Evolutionary conservation across 2,113 vertebrate species (phyloP).

Genomic region (Anoplopoma fimbria): DNA sequence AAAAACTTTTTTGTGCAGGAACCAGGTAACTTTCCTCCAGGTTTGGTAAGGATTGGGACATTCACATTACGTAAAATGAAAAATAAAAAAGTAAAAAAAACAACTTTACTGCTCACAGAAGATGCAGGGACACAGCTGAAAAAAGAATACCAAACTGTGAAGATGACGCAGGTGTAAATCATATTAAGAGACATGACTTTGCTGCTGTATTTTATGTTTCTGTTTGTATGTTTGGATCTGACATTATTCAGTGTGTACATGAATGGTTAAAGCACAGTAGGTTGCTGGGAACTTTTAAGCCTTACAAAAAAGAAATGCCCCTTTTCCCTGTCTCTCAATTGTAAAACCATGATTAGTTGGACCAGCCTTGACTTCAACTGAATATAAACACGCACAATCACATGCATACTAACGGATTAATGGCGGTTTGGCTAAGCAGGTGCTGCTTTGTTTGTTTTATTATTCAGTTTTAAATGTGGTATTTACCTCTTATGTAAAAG

Average conservation of each 20-base stretch:
- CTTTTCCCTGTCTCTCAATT: slow-evolving; percentile 12
- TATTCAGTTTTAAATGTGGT: slow-evolving; percentile 21
- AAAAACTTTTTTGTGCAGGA: no score
- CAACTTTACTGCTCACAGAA: background rate
- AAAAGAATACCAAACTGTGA: slow-evolving; percentile 5
- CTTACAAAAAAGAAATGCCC: slow-evolving; percentile 15
- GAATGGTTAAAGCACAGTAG: background rate
- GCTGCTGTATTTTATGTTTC: slow-evolving; percentile 3
- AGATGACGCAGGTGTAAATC: slow-evolving; percentile 22
- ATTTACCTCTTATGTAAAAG: slow-evolving; percentile 26
- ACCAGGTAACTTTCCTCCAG: background rate
- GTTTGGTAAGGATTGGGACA: slow-evolving; percentile 7
- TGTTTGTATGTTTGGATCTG: slow-evolving; percentile 23
- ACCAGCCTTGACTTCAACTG: slow-evolving; percentile 33
- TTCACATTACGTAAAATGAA: slow-evolving; percentile 3
- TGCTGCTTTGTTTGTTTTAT: slow-evolving; percentile 15
- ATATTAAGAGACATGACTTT: slow-evolving; percentile 18
- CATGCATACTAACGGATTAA: slow-evolving; percentile 29
- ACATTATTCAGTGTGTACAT: slow-evolving; percentile 13
- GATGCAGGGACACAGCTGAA: background rate
- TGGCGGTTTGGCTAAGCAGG: slow-evolving; percentile 2
- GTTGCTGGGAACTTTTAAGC: slow-evolving; percentile 23
- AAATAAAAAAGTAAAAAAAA: background rate
- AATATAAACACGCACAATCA: slow-evolving; percentile 26
- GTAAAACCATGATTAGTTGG: slow-evolving; percentile 21